Conservation (phyloP, 2,797 vertebrate genomes). For the Sciaenops ocellatus region DNA sequence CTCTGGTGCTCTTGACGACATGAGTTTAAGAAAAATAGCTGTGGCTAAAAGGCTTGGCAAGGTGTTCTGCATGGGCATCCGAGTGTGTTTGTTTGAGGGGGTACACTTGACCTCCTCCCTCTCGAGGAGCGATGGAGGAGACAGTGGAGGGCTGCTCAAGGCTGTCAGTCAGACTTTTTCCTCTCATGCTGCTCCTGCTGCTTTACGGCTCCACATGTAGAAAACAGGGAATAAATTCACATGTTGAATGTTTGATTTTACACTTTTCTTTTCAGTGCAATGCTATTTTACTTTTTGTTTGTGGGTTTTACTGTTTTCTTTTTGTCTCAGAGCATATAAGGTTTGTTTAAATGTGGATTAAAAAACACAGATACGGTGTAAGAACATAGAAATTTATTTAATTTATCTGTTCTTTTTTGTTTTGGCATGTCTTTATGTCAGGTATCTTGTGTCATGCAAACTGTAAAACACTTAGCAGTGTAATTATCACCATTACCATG, state of each 20-base stretch:
- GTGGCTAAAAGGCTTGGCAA: constrained; percentile 78
- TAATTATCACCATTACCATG: neutral
- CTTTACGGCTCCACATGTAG: constrained; percentile 30
- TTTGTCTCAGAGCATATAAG: neutral
- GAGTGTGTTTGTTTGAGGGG: constrained; percentile 83
- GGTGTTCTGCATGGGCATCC: constrained; percentile 85
- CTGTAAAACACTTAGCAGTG: neutral
- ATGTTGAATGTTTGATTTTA: constrained; percentile 35
- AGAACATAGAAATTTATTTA: neutral
- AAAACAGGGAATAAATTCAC: constrained; percentile 32
- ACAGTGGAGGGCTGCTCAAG: constrained; percentile 82
- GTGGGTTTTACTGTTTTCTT: neutral
- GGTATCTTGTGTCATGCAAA: neutral
- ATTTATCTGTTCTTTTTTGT: neutral
- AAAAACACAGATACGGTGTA: neutral
- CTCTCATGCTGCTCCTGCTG: constrained; percentile 37
- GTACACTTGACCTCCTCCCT: constrained; percentile 85
- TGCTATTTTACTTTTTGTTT: neutral
- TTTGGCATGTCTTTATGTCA: neutral
- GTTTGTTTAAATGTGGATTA: neutral
- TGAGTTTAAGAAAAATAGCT: constrained; percentile 79
- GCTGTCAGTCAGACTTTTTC: constrained; percentile 77
- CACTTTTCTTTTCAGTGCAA: constrained; percentile 33
- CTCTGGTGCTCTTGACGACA: constrained; percentile 69
- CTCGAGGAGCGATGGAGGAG: constrained; percentile 80